These are phyloP conservation scores for Buathra laborator DNA, from an alignment of 2,888 invertebrate species.

Conservation along the genomic window DNA sequence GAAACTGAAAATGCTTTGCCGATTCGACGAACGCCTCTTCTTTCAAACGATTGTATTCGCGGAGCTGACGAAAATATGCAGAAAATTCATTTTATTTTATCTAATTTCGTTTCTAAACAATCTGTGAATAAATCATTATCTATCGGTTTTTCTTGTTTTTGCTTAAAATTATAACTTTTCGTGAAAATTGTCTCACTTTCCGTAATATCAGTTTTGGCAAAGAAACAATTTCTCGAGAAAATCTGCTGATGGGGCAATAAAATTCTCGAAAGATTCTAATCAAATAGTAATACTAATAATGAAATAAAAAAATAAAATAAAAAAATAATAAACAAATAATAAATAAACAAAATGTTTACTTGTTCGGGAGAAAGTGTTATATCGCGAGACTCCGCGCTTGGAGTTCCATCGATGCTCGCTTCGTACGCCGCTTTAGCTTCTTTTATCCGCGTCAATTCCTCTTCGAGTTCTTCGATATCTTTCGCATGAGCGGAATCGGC, in stretches of 20 bases:
- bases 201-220: too few relatives aligned
- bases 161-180: too few relatives aligned
- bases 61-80: constrained; percentile 87
- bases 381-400: constrained; percentile 91
- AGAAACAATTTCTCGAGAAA: too few relatives aligned
- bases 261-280: too few relatives aligned
- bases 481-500: constrained; percentile 96
- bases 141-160: background rate
- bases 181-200: too few relatives aligned
- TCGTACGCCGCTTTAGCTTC: constrained; percentile 93
- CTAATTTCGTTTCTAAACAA: background rate
- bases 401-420: constrained; percentile 91
- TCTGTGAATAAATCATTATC: background rate
- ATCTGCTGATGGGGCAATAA: too few relatives aligned
- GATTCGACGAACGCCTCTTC: constrained; percentile 98
- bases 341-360: constrained; percentile 86
- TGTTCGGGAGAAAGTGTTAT: constrained; percentile 97
- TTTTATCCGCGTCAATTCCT: constrained; percentile 93
- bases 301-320: too few relatives aligned
- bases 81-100: background rate
- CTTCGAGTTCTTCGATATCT: constrained; percentile 94
- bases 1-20: constrained; percentile 95
- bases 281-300: too few relatives aligned
- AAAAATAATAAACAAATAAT: background rate
- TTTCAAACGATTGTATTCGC: constrained; percentile 97